These are phyloP conservation scores for Diadema setosum DNA, from an alignment of 35 echinoderm and acorn worm genomes.

Conservation along the genomic window DNA sequence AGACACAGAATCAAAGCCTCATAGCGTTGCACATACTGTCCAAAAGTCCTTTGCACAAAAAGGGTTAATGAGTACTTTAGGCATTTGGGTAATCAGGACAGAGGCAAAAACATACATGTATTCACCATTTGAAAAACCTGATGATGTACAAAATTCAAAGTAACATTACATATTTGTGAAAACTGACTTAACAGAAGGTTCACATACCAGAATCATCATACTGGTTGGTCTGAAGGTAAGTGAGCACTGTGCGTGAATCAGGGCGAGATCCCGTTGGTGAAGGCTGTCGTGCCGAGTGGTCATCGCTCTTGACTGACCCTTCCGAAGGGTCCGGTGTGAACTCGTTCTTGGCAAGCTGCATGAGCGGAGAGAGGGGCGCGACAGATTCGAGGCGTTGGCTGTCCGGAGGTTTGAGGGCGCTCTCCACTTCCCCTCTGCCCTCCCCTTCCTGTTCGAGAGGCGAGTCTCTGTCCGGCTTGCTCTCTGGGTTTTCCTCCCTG, in stretches of 20 bases:
- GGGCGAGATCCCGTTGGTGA: constrained; percentile 33
- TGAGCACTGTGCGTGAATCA: constrained; percentile 53
- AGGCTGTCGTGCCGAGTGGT: not conserved
- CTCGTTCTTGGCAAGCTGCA: constrained; percentile 50
- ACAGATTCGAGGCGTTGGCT: not conserved
- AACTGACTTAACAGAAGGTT: too few relatives aligned
- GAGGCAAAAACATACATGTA: too few relatives aligned
- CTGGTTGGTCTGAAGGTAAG: constrained; percentile 72
- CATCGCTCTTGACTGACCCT: not conserved
- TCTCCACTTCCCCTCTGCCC: not conserved
- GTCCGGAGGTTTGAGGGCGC: not conserved
- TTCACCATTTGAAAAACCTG: too few relatives aligned
- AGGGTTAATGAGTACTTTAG: too few relatives aligned
- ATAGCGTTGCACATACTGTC: too few relatives aligned
- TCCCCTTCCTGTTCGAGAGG: not conserved
- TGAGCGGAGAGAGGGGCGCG: constrained; percentile 63
- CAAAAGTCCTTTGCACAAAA: too few relatives aligned
- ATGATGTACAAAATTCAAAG: too few relatives aligned
- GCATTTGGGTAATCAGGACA: too few relatives aligned
- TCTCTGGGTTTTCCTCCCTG: not conserved
- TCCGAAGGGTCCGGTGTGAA: constrained; percentile 69
- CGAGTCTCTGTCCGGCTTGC: not conserved
- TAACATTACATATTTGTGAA: too few relatives aligned
- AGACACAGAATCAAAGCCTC: too few relatives aligned
- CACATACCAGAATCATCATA: constrained; percentile 74